Evolutionary conservation across 2,888 invertebrate species (phyloP), one percentile per base, ranked within the genome.

Genomic region (Ferrisia virgata): DNA sequence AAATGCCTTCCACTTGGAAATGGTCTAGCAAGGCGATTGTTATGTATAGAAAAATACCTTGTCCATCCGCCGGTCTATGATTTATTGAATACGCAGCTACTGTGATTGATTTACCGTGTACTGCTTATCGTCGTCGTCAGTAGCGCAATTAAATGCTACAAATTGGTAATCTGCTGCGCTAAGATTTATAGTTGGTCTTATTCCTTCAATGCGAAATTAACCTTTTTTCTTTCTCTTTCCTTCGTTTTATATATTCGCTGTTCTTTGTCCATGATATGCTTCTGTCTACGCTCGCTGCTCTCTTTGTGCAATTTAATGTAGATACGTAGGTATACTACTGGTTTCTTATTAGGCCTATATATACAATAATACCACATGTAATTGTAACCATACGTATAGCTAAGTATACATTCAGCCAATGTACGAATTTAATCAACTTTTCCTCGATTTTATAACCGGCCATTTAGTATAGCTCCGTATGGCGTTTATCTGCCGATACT

Each of bases 111-210:
- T 82, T 82, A 82, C 82, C 82, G 58, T 82, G 69, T 82, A 82
- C 82, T 39, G 82, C 82, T 82, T 79, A 79, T 82, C n/a, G n/a
- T n/a, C n/a, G 22, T 53, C 82, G 82, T 82, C 82, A 69, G 82
- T 82, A 82, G 82, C 82, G 82, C 82, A 82, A 82, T 82, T 82
- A 82, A 82, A 82, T 64, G 69, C 82, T 82, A 82, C 82, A 82
- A 82, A 82, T 82, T 82, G 82, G 82, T 82, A 82, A 82, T 82
- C 82, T 82, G 39, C 82, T 82, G 39, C 82, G 64, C 33, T 22
- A 64, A 82, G 82, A 82, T 82, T 82, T 82, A 82, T 82, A 69
- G 82, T 82, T 82, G 33, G 53, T 18, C 53, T 47, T 58, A 58
- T 82, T 82, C 36, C 82, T 47, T 80, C 69, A 82, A 82, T 82